Evolutionary conservation across 1,140 invertebrate species (phyloP), one percentile per base, ranked within the genome.

Genomic region (Papilio machaon): DNA sequence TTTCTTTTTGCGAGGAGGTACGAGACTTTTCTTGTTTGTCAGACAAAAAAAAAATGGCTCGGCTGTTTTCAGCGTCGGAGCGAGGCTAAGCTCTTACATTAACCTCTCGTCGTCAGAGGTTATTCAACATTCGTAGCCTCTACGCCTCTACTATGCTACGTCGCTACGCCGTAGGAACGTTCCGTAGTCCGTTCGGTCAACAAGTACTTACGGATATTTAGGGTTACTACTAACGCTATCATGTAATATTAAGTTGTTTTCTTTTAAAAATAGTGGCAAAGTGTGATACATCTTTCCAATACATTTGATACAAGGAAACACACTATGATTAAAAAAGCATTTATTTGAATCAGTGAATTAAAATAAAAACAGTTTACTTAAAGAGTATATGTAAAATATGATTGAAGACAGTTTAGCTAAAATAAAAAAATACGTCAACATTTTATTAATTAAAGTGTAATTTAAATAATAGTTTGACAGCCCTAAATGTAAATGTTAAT

Each of bases 41-140:
- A 64, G 73, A 74, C 54, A 81, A 85, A 87, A 83, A 80, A 82
- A 84, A 86, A 82, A 87, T 83, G 85, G 73, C 82, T 81, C 86
- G 86, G 87, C 88, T 90, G 89, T 92, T 89, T 86, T 83, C 86
- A 83, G 83, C 86, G 82, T 75, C 74, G 79, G 79, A 84, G 82
- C 82, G 82, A 80, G 87, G 90, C 88, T 90, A 91, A 92, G 90
- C 91, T 89, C 84, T 86, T 82, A 89, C 90, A 91, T 92, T 92
- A 92, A 90, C 91, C 90, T 91, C 85, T 89, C 84, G 87, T 82
- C 82, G 80, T 83, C 87, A 85, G 85, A 84, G 84, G 80, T 86
- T 89, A 86, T 88, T 89, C 91, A 90, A 91, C 89, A 91, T 91
- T 90, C 90, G 86, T 76, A 82, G 83, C 58, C 82, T 83, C 85